Evolutionary conservation across 2,113 vertebrate species (phyloP).

Genomic region (Hiodon alosoides): DNA sequence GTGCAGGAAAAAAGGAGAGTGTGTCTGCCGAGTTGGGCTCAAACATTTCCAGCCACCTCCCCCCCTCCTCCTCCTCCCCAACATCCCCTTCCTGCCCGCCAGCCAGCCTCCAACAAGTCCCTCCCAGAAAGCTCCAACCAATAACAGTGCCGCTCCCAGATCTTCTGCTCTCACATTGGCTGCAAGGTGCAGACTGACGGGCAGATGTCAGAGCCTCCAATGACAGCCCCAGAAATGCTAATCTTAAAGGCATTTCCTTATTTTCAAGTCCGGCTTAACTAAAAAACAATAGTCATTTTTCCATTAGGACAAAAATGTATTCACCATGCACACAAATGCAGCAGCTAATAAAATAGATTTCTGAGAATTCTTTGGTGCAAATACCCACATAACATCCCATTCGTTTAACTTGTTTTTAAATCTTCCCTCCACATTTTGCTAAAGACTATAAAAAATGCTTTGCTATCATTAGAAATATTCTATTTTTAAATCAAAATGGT

Average conservation of each 20-base stretch:
- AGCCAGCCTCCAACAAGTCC: constrained; percentile 66
- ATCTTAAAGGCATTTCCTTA: constrained; percentile 75
- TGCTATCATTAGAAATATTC: no score
- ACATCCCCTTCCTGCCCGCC: constrained; percentile 57
- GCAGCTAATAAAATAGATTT: no score
- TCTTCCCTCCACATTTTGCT: no score
- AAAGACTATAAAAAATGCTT: no score
- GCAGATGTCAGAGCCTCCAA: constrained; percentile 60
- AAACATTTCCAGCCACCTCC: constrained; percentile 76
- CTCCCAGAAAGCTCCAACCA: constrained; percentile 71
- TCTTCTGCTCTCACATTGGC: constrained; percentile 57
- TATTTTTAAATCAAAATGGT: no score
- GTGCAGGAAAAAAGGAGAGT: constrained; percentile 79
- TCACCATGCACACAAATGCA: not conserved
- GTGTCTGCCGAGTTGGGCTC: constrained; percentile 77
- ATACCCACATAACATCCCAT: no score
- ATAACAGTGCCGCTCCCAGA: constrained; percentile 63
- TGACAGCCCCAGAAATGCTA: constrained; percentile 60
- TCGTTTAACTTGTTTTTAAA: no score
- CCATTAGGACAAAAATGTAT: not conserved
- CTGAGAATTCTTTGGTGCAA: no score
- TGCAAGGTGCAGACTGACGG: constrained; percentile 59
- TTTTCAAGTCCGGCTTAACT: constrained; percentile 38
- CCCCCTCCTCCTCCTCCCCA: constrained; percentile 44
- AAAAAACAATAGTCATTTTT: constrained; percentile 9